Conservation (phyloP, 2,888 invertebrate genomes). For the Tenthredo distinguenda region DNA sequence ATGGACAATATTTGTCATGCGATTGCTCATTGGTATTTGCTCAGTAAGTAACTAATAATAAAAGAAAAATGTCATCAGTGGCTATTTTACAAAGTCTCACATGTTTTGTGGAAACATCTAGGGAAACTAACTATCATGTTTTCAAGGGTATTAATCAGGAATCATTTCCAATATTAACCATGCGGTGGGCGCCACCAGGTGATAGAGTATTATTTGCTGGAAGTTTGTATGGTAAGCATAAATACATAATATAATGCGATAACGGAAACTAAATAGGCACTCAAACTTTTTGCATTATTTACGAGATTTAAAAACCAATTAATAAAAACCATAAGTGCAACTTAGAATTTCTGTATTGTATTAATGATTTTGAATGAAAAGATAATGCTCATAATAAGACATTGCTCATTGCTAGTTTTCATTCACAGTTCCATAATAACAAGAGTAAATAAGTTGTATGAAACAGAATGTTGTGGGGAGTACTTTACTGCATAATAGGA, state of each 20-base stretch:
- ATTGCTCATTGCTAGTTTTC: neutral
- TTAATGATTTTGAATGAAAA: neutral
- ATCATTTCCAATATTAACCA: constrained; percentile 31
- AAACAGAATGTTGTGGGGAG: constrained; percentile 22
- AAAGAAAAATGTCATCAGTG: neutral
- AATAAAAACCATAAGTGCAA: neutral
- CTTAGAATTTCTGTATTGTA: neutral
- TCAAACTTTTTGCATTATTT: neutral
- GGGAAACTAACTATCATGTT: neutral
- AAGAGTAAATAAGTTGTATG: constrained; percentile 23
- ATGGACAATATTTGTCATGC: constrained; percentile 40
- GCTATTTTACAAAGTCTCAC: neutral
- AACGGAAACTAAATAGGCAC: neutral
- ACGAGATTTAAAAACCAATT: neutral
- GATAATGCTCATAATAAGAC: neutral
- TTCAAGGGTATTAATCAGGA: constrained; percentile 37
- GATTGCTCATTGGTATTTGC: constrained; percentile 37
- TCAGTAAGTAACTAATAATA: neutral
- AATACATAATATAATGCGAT: neutral
- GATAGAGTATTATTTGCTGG: constrained; percentile 33
- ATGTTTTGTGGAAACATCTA: neutral
- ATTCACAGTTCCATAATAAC: neutral
- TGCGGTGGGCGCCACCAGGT: constrained; percentile 18
- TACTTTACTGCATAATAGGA: constrained; percentile 39
- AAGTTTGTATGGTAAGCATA: constrained; percentile 24